Conservation (phyloP, 2,797 vertebrate species). For the Gymnothorax reevesii region DNA sequence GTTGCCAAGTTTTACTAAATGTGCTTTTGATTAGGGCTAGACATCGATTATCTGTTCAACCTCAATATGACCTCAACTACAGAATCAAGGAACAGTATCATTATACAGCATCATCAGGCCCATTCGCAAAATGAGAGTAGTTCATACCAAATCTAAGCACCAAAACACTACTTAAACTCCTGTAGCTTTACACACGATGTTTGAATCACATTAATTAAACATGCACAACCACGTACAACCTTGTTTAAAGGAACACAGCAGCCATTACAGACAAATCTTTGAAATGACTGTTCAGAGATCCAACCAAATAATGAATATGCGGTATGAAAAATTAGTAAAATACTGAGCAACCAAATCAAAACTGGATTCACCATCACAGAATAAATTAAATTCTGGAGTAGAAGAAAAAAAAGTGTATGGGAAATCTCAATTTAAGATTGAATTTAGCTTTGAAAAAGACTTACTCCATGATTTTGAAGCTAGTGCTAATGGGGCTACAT, state of each 20-base stretch:
- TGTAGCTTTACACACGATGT: slow-evolving; percentile 27
- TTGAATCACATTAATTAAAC: slow-evolving; percentile 21
- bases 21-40: neutral
- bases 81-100: slow-evolving; percentile 22
- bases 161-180: slow-evolving; percentile 30
- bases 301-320: neutral
- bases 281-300: slow-evolving; percentile 25
- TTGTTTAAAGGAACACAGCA: slow-evolving; percentile 22
- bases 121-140: slow-evolving; percentile 22
- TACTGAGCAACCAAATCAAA: neutral
- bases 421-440: no score
- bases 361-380: neutral
- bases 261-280: slow-evolving; percentile 9
- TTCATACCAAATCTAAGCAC: slow-evolving; percentile 30
- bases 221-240: slow-evolving; percentile 21
- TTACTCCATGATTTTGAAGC: no score
- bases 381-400: no score
- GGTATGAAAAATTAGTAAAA: neutral
- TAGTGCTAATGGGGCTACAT: neutral
- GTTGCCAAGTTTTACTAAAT: neutral
- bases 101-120: slow-evolving; percentile 25
- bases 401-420: no score
- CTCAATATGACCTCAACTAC: slow-evolving; percentile 4
- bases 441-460: no score
- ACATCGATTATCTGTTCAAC: neutral